Evolutionary conservation across 2,113 vertebrate species (phyloP).

Genomic region (Athene noctua): DNA sequence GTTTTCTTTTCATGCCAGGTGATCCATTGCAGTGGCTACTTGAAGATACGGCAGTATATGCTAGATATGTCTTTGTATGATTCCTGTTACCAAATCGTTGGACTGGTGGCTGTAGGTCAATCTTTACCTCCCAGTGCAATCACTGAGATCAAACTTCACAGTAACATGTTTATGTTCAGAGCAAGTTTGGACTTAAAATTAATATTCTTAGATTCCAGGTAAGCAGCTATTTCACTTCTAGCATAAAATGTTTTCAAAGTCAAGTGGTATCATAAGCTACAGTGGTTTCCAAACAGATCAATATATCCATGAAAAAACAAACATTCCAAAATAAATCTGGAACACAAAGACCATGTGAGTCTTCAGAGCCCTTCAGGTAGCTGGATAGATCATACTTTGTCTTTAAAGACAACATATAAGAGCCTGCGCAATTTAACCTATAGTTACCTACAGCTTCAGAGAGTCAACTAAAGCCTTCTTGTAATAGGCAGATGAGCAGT

Average conservation of each 20-base stretch:
- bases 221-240: slow-evolving; percentile 15
- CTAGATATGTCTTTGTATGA: slow-evolving; percentile 88
- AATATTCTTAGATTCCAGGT: slow-evolving; percentile 95
- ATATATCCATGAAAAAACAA: background rate
- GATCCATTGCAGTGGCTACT: slow-evolving; percentile 94
- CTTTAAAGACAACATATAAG: background rate
- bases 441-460: background rate
- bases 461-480: background rate
- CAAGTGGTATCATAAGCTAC: background rate
- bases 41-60: slow-evolving; percentile 91
- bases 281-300: background rate
- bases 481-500: background rate
- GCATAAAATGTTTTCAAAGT: background rate
- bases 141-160: slow-evolving; percentile 93
- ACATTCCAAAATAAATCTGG: background rate
- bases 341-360: background rate
- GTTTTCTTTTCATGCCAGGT: slow-evolving; percentile 74
- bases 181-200: slow-evolving; percentile 92
- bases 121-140: slow-evolving; percentile 91
- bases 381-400: background rate
- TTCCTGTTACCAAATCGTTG: slow-evolving; percentile 90
- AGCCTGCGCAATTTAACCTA: background rate
- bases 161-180: slow-evolving; percentile 97
- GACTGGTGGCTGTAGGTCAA: slow-evolving; percentile 91
- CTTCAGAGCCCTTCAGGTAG: background rate